Conservation (phyloP, 2,113 vertebrate genomes). For the Salvelinus namaycush region DNA sequence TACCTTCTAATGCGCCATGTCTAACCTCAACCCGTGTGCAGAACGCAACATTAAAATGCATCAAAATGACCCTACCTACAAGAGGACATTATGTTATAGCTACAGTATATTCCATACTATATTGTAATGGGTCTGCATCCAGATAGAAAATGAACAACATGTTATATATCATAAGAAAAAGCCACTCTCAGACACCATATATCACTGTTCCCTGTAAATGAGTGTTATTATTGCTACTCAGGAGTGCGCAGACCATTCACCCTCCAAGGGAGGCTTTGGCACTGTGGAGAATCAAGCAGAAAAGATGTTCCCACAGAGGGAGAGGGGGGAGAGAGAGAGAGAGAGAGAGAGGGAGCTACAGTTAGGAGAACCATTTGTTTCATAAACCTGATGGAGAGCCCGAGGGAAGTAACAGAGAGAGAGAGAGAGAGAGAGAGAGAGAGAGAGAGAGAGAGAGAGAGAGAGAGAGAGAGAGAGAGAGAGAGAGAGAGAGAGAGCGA, state of each 20-base stretch:
- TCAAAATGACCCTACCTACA: background rate
- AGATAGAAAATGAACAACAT: background rate
- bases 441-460: background rate
- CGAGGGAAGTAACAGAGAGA: background rate
- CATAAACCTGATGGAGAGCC: conserved; percentile 37
- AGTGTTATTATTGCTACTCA: conserved; percentile 13
- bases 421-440: background rate
- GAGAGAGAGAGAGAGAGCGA: no score
- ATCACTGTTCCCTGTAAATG: conserved; percentile 6
- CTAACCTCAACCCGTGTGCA: background rate
- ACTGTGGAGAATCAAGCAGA: conserved; percentile 27
- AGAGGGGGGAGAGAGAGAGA: background rate
- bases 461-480: no score
- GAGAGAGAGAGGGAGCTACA: background rate
- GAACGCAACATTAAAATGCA: background rate
- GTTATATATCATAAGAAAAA: background rate
- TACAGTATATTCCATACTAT: conserved; percentile 1
- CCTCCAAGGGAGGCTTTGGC: conserved; percentile 20
- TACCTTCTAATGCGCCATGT: background rate
- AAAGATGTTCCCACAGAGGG: conserved; percentile 7
- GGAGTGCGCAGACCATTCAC: conserved; percentile 11
- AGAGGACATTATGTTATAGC: background rate
- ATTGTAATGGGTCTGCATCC: background rate
- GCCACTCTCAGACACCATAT: background rate
- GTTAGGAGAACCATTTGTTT: conserved; percentile 44